Evolutionary conservation across 1,140 invertebrate species (phyloP), one percentile per base, ranked within the genome.

Genomic region (Formica exsecta): DNA sequence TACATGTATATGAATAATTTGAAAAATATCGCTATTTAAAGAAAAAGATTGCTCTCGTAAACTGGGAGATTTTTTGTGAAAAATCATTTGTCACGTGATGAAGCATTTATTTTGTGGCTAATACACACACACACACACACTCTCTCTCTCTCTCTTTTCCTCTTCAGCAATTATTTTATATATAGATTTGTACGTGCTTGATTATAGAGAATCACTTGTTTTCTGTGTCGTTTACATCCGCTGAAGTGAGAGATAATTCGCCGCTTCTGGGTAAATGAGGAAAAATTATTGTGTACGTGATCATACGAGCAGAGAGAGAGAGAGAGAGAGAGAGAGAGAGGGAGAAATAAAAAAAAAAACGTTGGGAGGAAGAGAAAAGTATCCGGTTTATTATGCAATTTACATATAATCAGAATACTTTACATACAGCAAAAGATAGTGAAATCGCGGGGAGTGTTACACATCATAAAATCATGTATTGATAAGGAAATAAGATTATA

Each of bases 171-270:
- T 16, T 16, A 48, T 48, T 48, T 48, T 3, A 11, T 38, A 38
- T 64, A 16, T 48, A 48, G 44, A 48, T 13, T 41, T 29, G 8
- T 75, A 41, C 5, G 22, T 8, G 16, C 32, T 25, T 13, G 22
- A 38, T 61, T 75, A 61, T 36, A 16, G 6, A 32, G 48, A 57
- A 59, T 61, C 13, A 7, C 36, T 75, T 62, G n/a, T 62, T 75
- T 41, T 41, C 32, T 59, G n/a, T 57, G 51, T 3, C n/a, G 29
- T 36, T 3, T 29, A 11, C 32, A 38, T 62, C 57, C 36, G 51
- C 25, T 76, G 41, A 41, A 64, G 16, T 59, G 51, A 59, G 32
- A 59, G n/a, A 77, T 79, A 79, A 68, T 68, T 51, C n/a, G 41
- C 16, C 25, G 29, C 13, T 79, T 79, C 76, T 66, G 4, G 0